These are phyloP conservation scores for Gallirallus australis DNA, from an alignment of 2,797 vertebrate species.

Conservation along the genomic window DNA sequence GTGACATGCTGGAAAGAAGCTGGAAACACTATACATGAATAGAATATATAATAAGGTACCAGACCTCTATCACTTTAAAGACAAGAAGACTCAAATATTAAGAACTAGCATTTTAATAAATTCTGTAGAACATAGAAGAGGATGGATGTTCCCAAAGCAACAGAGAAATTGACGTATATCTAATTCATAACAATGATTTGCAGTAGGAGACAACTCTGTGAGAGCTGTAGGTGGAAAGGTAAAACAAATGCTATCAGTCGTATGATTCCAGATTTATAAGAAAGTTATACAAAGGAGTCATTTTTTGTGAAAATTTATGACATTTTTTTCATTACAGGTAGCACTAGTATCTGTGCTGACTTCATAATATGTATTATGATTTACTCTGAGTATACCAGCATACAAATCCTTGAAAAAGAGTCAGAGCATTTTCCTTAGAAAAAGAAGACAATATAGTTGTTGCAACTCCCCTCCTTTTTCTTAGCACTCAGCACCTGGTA, in stretches of 20 bases:
- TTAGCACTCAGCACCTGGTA: neutral
- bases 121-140: neutral
- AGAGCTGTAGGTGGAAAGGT: neutral
- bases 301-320: neutral
- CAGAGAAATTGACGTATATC: neutral
- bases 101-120: neutral
- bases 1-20: neutral
- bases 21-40: neutral
- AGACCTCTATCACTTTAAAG: neutral
- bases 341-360: neutral
- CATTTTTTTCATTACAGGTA: neutral
- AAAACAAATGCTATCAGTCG: neutral
- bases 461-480: neutral
- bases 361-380: neutral
- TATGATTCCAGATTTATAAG: neutral
- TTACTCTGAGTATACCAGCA: neutral
- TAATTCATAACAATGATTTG: neutral
- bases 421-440: neutral
- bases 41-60: neutral
- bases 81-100: neutral
- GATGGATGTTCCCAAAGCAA: neutral
- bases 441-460: neutral
- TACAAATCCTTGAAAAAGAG: neutral
- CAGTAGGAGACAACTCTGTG: neutral
- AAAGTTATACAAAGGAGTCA: neutral